These are phyloP conservation scores for Melieria omissa DNA, from an alignment of 2,888 invertebrate species.

Conservation along the genomic window DNA sequence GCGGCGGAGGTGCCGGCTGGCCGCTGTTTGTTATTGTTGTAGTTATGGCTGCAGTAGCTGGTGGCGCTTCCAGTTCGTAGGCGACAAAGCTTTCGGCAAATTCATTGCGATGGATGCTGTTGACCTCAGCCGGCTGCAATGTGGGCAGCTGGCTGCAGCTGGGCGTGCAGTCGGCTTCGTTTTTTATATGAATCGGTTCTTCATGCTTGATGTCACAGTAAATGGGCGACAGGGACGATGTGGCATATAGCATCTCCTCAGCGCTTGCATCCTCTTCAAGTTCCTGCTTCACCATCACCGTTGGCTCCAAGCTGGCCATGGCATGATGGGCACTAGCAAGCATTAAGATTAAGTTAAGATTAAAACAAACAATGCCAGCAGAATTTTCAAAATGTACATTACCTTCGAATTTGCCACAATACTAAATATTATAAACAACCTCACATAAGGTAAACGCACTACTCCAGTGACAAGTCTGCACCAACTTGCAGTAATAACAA, in stretches of 20 bases:
- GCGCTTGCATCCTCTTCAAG: neutral
- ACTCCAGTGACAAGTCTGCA: too few species aligned
- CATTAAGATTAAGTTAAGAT: neutral
- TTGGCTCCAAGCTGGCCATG: neutral
- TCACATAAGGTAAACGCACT: too few species aligned
- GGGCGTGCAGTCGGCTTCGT: neutral
- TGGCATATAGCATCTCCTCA: neutral
- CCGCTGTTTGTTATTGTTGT: conserved; percentile 1
- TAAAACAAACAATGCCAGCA: too few species aligned
- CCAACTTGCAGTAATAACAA: too few species aligned
- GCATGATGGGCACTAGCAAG: neutral
- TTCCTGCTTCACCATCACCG: conserved; percentile 10
- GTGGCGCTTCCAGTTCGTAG: conserved; percentile 37
- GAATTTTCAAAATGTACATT: too few species aligned
- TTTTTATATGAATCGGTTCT: conserved; percentile 1
- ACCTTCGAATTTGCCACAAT: neutral
- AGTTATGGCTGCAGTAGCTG: neutral
- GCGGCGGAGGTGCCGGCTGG: conserved; percentile 7
- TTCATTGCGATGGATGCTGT: neutral
- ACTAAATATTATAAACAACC: too few species aligned
- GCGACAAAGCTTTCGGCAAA: conserved; percentile 37
- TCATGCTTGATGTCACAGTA: conserved; percentile 5
- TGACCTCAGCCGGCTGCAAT: neutral
- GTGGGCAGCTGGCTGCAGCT: neutral
- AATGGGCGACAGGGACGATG: neutral